Evolutionary conservation across 2,888 invertebrate species (phyloP).

Genomic region (Thera obeliscata): DNA sequence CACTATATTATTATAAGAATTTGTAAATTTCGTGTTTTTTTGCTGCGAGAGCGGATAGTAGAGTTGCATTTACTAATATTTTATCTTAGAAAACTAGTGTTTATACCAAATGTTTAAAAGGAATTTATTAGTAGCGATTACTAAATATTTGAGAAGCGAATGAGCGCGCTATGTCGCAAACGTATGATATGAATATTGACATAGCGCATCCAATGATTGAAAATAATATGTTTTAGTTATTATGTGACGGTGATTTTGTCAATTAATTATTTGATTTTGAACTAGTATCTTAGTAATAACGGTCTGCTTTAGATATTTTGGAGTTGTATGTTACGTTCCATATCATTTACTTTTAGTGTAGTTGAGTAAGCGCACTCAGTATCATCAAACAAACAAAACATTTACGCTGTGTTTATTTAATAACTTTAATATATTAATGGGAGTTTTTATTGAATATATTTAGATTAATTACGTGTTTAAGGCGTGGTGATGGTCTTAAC

Average conservation of each 20-base stretch:
- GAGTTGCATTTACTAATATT: slow-evolving; percentile 83
- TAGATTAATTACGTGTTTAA: slow-evolving; percentile 57
- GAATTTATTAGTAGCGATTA: slow-evolving; percentile 56
- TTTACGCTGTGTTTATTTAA: slow-evolving; percentile 73
- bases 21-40: slow-evolving; percentile 72
- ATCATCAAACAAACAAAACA: slow-evolving; percentile 53
- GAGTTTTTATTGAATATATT: slow-evolving; percentile 65
- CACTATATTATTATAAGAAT: slow-evolving; percentile 63
- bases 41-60: slow-evolving; percentile 66
- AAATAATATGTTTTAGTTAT: slow-evolving; percentile 51
- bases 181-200: slow-evolving; percentile 37
- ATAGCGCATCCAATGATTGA: slow-evolving; percentile 26
- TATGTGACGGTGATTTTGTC: slow-evolving; percentile 71
- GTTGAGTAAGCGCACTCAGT: slow-evolving; percentile 42
- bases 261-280: slow-evolving; percentile 66
- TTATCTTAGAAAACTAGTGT: slow-evolving; percentile 76
- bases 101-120: slow-evolving; percentile 78
- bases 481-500: slow-evolving; percentile 74
- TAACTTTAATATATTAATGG: slow-evolving; percentile 53
- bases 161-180: slow-evolving; percentile 32
- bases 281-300: slow-evolving; percentile 43
- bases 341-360: slow-evolving; percentile 68
- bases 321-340: slow-evolving; percentile 72
- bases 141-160: slow-evolving; percentile 31
- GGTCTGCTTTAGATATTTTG: slow-evolving; percentile 62